These are phyloP conservation scores for Trissonchulus sp. DNA, from an alignment of 2,888 invertebrate genomes.

Conservation along the genomic window DNA sequence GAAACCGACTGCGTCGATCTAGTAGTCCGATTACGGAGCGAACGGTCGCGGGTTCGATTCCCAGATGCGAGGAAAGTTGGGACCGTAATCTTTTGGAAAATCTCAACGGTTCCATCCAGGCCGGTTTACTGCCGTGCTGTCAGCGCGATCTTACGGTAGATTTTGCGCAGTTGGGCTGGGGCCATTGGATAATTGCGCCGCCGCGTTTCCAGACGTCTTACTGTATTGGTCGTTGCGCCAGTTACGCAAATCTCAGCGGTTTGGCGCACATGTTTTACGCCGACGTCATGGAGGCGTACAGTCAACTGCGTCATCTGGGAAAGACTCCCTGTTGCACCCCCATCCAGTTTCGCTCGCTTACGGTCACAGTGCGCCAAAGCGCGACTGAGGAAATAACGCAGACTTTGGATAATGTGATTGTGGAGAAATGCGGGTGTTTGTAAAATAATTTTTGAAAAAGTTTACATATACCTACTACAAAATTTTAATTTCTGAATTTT, in stretches of 20 bases:
- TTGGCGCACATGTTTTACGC: slow-evolving; percentile 27
- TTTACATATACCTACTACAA: too few relatives aligned
- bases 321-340: slow-evolving; percentile 32
- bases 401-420: slow-evolving; percentile 34
- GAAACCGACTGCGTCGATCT: not conserved
- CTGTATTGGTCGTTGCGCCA: slow-evolving; percentile 32
- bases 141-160: slow-evolving; percentile 25
- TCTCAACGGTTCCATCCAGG: not conserved
- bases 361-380: slow-evolving; percentile 23
- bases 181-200: slow-evolving; percentile 28
- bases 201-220: slow-evolving; percentile 28
- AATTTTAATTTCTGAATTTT: too few relatives aligned
- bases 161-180: slow-evolving; percentile 31
- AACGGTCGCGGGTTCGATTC: not conserved
- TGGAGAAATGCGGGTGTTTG: slow-evolving; percentile 34
- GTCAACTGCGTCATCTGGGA: not conserved
- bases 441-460: too few relatives aligned
- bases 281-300: slow-evolving; percentile 28
- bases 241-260: slow-evolving; percentile 22
- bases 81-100: slow-evolving; percentile 15
- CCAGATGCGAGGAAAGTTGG: slow-evolving; percentile 27
- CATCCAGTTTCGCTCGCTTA: slow-evolving; percentile 29
- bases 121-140: slow-evolving; percentile 29
- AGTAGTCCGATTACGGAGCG: not conserved
- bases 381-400: slow-evolving; percentile 31